Evolutionary conservation across 2,888 invertebrate genomes (phyloP), one percentile per base, ranked within the genome.

Genomic region (Melipona bicolor): DNA sequence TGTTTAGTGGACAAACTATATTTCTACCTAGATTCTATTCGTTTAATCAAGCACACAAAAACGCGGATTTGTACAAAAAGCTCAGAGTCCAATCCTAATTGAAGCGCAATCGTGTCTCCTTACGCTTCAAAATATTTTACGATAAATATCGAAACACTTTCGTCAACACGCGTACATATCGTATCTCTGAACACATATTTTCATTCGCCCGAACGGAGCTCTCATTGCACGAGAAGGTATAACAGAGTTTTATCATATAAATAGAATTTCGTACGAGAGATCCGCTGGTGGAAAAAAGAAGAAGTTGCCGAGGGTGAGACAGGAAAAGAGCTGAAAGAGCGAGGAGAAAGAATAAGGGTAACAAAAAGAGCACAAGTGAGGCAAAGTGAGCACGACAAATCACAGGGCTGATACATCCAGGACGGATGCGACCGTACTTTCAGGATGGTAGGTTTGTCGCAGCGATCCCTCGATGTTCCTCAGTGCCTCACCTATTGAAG

Each of bases 361-460:
- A 59, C 70, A 82, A 84, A 81, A 78, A 85, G 73, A 62, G 11
- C 15, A 67, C 54, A 27, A 27, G 65, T 59, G 80, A 71, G 52
- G 77, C 70, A 70, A 83, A 79, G 75, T 69, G 81, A 79, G 69
- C 73, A 52, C 70, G 85, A 88, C 87, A 89, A 89, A 91, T 91
- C 87, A 82, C 70, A 69, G 76, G 80, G 62, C 80, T 87, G 87
- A 89, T 87, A 84, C 64, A 68, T 59, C 69, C 74, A 67, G 62
- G 75, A 80, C 72, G 82, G 65, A 85, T 67, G 75, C 76, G 61
- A 81, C 61, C 72, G 77, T 65, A 67, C 83, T 86, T 87, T 13
- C 4, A 70, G 73, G 67, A 43, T 43, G 81, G 80, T 89, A 81
- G 76, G 79, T 68, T 43, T 65, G 81, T 85, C 83, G 74, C 59